These are phyloP conservation scores for Pluvialis apricaria DNA, from an alignment of 2,113 vertebrate genomes.

Conservation along the genomic window DNA sequence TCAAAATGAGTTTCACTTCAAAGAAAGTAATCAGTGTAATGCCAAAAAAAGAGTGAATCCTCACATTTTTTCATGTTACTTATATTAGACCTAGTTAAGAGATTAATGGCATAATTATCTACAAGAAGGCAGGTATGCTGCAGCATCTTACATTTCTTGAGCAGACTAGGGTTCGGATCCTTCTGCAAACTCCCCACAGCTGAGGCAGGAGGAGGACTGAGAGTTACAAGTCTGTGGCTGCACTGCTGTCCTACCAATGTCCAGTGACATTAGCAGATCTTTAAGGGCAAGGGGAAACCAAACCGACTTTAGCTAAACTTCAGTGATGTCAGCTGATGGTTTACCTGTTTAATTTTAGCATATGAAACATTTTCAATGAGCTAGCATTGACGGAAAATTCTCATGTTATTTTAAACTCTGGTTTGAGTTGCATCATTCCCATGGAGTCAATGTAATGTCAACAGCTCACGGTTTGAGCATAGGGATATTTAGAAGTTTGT, in stretches of 20 bases:
- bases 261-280: neutral
- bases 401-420: neutral
- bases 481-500: neutral
- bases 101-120: neutral
- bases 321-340: neutral
- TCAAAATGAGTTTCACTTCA: neutral
- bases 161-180: neutral
- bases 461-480: fast-evolving
- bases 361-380: neutral
- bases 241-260: neutral
- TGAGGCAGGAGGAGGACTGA: neutral
- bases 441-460: fast-evolving
- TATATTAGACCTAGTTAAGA: neutral
- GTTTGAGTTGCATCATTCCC: neutral
- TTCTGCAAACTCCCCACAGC: neutral
- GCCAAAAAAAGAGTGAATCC: neutral
- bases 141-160: neutral
- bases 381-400: neutral
- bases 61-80: neutral
- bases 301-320: neutral
- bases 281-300: neutral
- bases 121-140: neutral
- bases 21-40: neutral
- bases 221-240: neutral
- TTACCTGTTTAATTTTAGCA: neutral